Base-by-base conservation (phyloP, 1,140 invertebrate genomes). In the Nixonia krombeini region DNA sequence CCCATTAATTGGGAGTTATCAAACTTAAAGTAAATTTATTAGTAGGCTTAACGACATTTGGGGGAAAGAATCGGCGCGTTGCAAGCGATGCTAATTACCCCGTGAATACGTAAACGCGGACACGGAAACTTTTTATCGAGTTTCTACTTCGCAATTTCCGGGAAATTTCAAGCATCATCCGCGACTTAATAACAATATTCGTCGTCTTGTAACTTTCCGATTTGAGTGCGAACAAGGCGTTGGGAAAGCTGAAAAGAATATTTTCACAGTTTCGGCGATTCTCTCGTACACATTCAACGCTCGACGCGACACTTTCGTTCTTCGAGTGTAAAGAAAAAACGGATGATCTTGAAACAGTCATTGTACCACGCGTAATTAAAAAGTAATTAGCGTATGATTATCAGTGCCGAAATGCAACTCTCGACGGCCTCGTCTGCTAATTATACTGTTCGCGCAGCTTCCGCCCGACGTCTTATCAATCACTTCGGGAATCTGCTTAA, bases 1-100 rank as follows among this genome's bases (percentile, higher is more conserved):
- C 26, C n/a, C 28, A 33, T 47, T 47, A 47, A 47, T 33, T 47
- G 44, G n/a, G 44, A 47, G 44, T 47, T 47, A 47, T 21, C 26
- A 50, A 38, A 50, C 23, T 50, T 50, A 16, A 47, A 37, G 13
- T 28, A 38, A 38, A 50, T 38, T 13, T 50, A 50, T 50, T 50
- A 37, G 18, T 16, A 37, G 35, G 18, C 31, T 50, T 37, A 26
- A 50, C 38, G 15, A 25, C 9, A 38, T 26, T 50, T 23, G 13
- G n/a, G n/a, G 15, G 38, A 26, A 50, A 50, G 17, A 50, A 37
- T 38, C 16, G 15, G 13, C 13, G 2, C 10, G 7, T 26, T 50
- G 5, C n/a, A 26, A 37, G 38, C 33, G 17, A 38, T 7, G 29
- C 15, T 26, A 21, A 47, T 29, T 29, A 29, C 42, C 29, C n/a